A percentile compares a stretch with the other conserved stretches of the same genome.
These are phyloP conservation scores for Synanthedon formicaeformis DNA, from an alignment of 2,888 invertebrate species.

Conservation along the genomic window DNA sequence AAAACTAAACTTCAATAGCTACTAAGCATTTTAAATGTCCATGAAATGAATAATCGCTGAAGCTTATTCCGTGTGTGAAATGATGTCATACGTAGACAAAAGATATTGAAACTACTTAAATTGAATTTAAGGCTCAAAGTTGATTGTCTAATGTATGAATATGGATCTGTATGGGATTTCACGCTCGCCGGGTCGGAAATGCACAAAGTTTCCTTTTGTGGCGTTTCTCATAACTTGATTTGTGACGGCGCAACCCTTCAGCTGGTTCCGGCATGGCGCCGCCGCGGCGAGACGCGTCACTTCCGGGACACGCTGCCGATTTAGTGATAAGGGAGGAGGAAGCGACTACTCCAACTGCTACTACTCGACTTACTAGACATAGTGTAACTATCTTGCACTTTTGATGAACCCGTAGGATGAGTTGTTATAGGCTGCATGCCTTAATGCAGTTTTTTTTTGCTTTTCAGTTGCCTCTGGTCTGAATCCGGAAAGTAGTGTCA, in stretches of 20 bases:
- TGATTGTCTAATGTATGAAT: constrained; percentile 12
- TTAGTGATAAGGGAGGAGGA: background rate
- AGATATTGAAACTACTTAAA: constrained; percentile 19
- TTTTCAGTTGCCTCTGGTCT: too few relatives aligned
- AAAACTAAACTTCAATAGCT: background rate
- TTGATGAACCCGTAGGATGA: too few relatives aligned
- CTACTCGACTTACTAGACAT: too few relatives aligned
- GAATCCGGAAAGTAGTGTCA: too few relatives aligned
- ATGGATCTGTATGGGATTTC: constrained; percentile 46
- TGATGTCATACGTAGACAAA: constrained; percentile 12
- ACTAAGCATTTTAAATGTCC: constrained; percentile 31
- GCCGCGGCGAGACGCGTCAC: constrained; percentile 60
- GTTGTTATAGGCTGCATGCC: too few relatives aligned
- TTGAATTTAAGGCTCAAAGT: constrained; percentile 26
- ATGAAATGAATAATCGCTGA: constrained; percentile 31
- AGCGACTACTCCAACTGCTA: background rate
- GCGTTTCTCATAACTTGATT: constrained; percentile 69
- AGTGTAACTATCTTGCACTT: too few relatives aligned
- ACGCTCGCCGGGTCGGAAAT: constrained; percentile 64
- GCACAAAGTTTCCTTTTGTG: constrained; percentile 71
- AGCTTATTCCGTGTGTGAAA: constrained; percentile 17
- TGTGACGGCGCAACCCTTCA: constrained; percentile 69
- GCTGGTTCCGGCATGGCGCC: constrained; percentile 61
- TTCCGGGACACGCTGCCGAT: constrained; percentile 13
- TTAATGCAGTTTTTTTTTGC: too few relatives aligned